phyloP scores from a whole-genome alignment of 2,888 invertebrate species.

The Diarsia dahlii region DNA sequence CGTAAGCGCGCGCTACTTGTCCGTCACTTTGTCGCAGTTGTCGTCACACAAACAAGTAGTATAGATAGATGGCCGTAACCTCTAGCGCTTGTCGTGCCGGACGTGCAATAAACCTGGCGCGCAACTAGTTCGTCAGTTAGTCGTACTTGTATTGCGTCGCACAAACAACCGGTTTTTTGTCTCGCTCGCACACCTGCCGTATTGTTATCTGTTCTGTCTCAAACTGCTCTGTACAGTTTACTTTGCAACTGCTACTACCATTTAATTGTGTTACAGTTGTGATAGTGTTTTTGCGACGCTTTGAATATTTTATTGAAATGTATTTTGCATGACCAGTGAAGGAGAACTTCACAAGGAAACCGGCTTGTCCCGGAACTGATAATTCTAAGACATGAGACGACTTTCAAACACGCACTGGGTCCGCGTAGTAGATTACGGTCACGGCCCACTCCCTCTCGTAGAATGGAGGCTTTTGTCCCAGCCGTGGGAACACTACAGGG shows the following conservation, averaged over 20 bases:
- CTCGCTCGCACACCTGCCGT: conserved; percentile 25
- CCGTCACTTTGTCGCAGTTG: conserved; percentile 21
- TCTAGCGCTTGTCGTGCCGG: neutral
- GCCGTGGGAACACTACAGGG: neutral
- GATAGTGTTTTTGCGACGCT: neutral
- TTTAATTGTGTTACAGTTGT: conserved; percentile 20
- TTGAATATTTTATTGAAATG: neutral
- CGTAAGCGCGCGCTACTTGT: conserved; percentile 21
- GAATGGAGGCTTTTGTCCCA: neutral
- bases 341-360: neutral
- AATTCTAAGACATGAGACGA: neutral
- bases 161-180: conserved; percentile 28
- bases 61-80: neutral
- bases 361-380: neutral
- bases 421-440: neutral
- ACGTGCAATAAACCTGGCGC: conserved; percentile 23
- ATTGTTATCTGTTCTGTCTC: conserved; percentile 18
- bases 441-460: neutral
- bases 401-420: neutral
- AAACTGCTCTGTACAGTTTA: conserved; percentile 15
- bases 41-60: conserved; percentile 23
- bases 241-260: conserved; percentile 31
- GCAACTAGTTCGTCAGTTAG: conserved; percentile 41
- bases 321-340: neutral
- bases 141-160: conserved; percentile 25